Evolutionary conservation across 2,113 vertebrate species (phyloP).

Genomic region (Amia ocellicauda): DNA sequence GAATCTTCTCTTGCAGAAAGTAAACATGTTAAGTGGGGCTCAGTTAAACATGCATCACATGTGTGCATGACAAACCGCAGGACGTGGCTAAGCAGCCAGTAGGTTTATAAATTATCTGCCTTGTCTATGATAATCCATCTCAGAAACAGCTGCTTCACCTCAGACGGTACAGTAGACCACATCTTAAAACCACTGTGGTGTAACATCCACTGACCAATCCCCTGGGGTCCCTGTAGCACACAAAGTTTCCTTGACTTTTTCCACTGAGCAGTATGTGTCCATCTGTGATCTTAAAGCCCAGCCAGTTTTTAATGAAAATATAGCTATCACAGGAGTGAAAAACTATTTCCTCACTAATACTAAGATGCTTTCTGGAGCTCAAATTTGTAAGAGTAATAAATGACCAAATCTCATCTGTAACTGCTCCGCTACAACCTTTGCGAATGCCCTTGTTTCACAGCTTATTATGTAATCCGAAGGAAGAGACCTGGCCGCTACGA

Average conservation of each 20-base stretch:
- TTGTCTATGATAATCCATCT: background rate
- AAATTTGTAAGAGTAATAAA: background rate
- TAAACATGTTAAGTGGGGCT: background rate
- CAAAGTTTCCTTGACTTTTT: background rate
- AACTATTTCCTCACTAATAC: no score
- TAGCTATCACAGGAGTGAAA: background rate
- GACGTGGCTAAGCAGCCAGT: background rate
- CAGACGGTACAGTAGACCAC: background rate
- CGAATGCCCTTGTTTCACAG: no score
- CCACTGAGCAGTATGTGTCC: background rate
- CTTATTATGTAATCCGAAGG: no score
- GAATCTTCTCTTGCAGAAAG: background rate
- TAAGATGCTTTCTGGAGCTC: no score
- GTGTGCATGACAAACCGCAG: conserved; percentile 17
- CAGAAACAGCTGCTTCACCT: conserved; percentile 2
- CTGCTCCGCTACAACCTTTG: no score
- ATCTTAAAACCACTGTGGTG: background rate
- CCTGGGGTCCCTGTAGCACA: background rate
- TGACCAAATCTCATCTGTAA: no score
- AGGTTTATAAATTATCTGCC: background rate
- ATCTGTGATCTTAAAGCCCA: background rate
- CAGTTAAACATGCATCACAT: background rate
- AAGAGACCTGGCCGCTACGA: no score
- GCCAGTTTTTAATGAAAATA: background rate
- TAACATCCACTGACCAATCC: background rate